A percentile compares a stretch with the other conserved stretches of the same genome.
phyloP scores from a whole-genome alignment of 2,113 vertebrate genomes.

The Actenoides hombroni region DNA sequence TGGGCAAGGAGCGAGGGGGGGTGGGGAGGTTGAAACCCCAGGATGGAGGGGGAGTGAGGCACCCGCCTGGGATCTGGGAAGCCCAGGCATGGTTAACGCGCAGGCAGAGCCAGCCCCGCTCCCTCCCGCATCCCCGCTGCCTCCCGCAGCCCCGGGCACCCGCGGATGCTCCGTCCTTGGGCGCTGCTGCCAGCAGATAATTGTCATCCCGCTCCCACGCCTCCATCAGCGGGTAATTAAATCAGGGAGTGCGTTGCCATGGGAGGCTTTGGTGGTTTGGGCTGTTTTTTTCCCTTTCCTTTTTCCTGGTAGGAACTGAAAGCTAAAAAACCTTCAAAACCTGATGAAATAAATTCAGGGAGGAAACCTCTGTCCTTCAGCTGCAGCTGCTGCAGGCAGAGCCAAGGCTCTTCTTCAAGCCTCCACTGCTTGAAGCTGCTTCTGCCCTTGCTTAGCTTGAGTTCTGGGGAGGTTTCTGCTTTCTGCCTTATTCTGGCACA shows the following conservation, averaged over 20 bases:
- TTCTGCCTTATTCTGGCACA: not conserved
- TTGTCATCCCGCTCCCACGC: slow-evolving; percentile 17
- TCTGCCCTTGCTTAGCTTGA: not conserved
- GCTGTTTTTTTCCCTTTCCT: not conserved
- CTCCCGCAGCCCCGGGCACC: not conserved
- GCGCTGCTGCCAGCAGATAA: not conserved
- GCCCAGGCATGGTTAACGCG: not conserved
- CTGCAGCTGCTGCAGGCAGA: not conserved
- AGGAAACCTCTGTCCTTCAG: not conserved
- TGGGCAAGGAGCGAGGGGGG: not conserved
- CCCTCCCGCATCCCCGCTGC: not conserved
- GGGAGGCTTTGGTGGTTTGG: not conserved
- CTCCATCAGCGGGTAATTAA: slow-evolving; percentile 26
- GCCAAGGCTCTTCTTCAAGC: not conserved
- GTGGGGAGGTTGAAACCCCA: not conserved
- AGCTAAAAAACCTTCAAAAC: slow-evolving; percentile 1
- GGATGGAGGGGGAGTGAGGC: not conserved
- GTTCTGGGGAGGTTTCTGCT: not conserved
- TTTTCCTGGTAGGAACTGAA: not conserved
- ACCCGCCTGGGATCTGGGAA: not conserved
- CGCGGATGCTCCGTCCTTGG: rapidly evolving
- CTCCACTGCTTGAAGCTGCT: not conserved
- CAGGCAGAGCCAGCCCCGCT: not conserved
- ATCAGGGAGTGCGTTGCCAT: slow-evolving; percentile 39
- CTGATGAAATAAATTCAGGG: not conserved